Percentiles rank a stretch among this genome's conserved stretches.
These are phyloP conservation scores for Mythimna ferrago DNA, from an alignment of 2,888 invertebrate species.

Conservation along the genomic window DNA sequence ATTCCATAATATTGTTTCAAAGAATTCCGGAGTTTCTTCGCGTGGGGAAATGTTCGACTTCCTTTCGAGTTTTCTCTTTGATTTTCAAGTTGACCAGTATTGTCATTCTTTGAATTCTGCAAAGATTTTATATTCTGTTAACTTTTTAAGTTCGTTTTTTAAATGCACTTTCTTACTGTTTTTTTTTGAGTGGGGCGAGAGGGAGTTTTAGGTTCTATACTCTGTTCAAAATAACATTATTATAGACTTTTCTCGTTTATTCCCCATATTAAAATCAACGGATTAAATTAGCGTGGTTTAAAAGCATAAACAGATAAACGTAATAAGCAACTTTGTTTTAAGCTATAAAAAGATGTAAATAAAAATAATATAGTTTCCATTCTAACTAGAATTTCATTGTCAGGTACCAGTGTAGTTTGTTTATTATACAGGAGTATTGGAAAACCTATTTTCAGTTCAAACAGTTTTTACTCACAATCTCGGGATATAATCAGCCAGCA, in stretches of 20 bases:
- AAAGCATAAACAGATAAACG: too few species aligned
- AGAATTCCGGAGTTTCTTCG: conserved; percentile 20
- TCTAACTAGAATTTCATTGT: too few species aligned
- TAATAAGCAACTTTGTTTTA: too few species aligned
- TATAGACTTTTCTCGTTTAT: too few species aligned
- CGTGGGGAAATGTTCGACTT: conserved; percentile 11
- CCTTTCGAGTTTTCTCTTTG: conserved; percentile 18
- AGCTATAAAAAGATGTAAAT: too few species aligned
- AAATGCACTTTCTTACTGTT: background rate
- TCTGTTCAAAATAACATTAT: too few species aligned
- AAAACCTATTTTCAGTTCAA: background rate
- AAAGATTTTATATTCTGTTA: too few species aligned
- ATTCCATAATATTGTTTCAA: conserved; percentile 43
- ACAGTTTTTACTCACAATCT: background rate
- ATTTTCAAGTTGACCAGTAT: conserved; percentile 2
- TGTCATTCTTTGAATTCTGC: background rate
- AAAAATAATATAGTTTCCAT: too few species aligned
- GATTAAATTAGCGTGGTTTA: too few species aligned
- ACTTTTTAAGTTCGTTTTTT: background rate
- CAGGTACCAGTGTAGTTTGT: background rate
- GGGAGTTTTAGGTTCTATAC: too few species aligned
- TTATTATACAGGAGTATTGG: background rate
- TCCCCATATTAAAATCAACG: too few species aligned
- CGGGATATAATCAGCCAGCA: background rate
- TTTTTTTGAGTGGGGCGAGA: background rate